Conservation (phyloP, 2,888 invertebrate species). For the Hedychridium roseum region DNA sequence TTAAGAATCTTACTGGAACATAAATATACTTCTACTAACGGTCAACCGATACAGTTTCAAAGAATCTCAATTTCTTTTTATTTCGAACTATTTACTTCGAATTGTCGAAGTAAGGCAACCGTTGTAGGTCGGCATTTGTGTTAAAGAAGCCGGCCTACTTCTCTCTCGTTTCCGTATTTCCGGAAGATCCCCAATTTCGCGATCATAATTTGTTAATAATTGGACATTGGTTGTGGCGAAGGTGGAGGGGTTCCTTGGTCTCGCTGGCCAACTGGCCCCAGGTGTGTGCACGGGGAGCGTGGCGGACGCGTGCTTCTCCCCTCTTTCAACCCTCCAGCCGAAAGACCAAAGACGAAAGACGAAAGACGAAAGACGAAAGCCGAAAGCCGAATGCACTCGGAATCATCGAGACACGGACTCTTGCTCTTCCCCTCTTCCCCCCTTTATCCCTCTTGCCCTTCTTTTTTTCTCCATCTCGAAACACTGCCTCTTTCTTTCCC, state of each 20-base stretch:
- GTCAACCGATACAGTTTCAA: too few species aligned
- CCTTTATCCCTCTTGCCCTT: constrained; percentile 6
- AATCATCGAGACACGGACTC: constrained; percentile 5
- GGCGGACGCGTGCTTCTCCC: constrained; percentile 58
- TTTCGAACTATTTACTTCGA: too few species aligned
- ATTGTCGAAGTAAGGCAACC: too few species aligned
- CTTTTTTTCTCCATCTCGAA: constrained; percentile 5
- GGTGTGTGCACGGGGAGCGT: constrained; percentile 55
- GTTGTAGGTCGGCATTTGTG: too few species aligned
- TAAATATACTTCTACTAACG: too few species aligned
- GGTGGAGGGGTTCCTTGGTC: constrained; percentile 35
- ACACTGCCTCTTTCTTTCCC: constrained; percentile 1
- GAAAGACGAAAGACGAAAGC: too few species aligned
- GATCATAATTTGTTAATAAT: constrained; percentile 59
- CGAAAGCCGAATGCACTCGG: constrained; percentile 22
- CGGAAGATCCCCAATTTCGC: constrained; percentile 51
- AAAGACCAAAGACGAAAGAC: too few species aligned
- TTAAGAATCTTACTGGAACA: too few species aligned
- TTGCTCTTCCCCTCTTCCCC: constrained; percentile 14
- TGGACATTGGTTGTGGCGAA: constrained; percentile 51
- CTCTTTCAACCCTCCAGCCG: constrained; percentile 41
- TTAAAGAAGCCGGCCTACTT: too few species aligned
- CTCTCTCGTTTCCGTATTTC: constrained; percentile 52
- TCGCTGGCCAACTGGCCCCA: constrained; percentile 60
- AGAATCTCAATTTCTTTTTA: too few species aligned